Base-by-base conservation (phyloP, 2,113 vertebrate species). In the Gopherus flavomarginatus region DNA sequence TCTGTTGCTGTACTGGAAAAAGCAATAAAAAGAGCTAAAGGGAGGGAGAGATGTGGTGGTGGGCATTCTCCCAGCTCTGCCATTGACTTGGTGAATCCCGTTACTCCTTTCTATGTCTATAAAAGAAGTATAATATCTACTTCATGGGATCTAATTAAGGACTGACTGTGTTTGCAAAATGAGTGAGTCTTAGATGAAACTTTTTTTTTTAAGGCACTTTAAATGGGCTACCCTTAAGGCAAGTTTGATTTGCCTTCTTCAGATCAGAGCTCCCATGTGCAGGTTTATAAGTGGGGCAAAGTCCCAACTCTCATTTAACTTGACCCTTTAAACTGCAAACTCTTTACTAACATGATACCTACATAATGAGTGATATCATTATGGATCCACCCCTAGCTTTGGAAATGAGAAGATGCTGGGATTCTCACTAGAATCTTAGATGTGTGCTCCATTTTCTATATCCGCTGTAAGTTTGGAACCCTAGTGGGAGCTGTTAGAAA, bases 191-290 rank as follows among this genome's bases (percentile, higher is more conserved):
- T 81, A 78, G 38, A 14, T 56, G 72, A 80, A 21, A 82, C 59
- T 35, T 16, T 21, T 19, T 69, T 1, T 2, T 16, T 1, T 2
- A 44, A 80, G 42, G 6, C 0, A 2, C 72, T 85, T 90, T 47
- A 54, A 90, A n/a, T 22, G 29, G 72, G 26, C 54, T 2, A 84
- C 19, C 29, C 10, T 44, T 49, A 80, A 35, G 47, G 3, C 4
- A 78, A 50, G 54, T 24, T 42, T 9, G 10, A 75, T 75, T 86
- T 52, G 2, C 44, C 83, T 77, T 62, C 72, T 72, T 72, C 24
- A 11, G 22, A 13, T 72, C 13, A 27, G 50, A 31, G 50, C 83
- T 89, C 65, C 42, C 19, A 49, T 38, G 24, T 72, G 38, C 27
- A 42, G 22, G 16, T 65, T 69, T 83, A 47, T 75, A 72, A 86